Evolutionary conservation across 35 echinoderm and acorn worm genomes (phyloP), one percentile per base, ranked within the genome.

Genomic region (Apostichopus japonicus): DNA sequence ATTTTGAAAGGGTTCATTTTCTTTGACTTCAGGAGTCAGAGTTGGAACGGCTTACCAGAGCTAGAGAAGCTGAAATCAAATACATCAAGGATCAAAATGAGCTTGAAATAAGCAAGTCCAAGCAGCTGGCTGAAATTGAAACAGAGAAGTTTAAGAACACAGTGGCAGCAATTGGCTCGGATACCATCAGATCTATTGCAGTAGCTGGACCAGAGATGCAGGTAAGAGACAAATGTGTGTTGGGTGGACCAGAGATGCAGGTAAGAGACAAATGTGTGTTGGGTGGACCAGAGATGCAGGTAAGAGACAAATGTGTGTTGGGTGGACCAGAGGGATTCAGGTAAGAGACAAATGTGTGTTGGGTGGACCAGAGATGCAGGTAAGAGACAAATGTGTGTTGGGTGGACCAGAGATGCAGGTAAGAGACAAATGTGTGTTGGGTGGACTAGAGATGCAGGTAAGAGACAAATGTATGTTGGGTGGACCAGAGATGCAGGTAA

Each of bases 151-250:
- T 98, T 90, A 91, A 94, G 65, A 98, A 94, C 79, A 98, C 96
- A 91, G 97, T 98, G 16, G 24, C 65, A 13, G 77, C 97, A 79
- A 98, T 98, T 17, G 97, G 97, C 16, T 73, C 97, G 52, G 97
- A 98, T 27, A 98, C 97, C 93, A 98, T 98, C 79, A 90, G 70
- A 61, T 78, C 97, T 57, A 98, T 98, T 65, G 97, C 97, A 54
- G 90, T 93, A n/a, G 93, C 97, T 27, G 97, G 97, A 91, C 97
- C 97, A 65, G 97, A 98, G 97, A 98, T 98, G 97, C 97, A 98
- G 97, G 96, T 98, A 95, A 72, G 96, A 95, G n/a, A 62, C 71
- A 73, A 17, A 67, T 7, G 17, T 67, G 0, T 67, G 63, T 67
- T 10, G 27, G 27, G 27, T 0, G 27, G 27, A 33, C 27, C 27